Evolutionary conservation across 2,113 vertebrate species (phyloP).

Genomic region (Hyperoodon ampullatus): DNA sequence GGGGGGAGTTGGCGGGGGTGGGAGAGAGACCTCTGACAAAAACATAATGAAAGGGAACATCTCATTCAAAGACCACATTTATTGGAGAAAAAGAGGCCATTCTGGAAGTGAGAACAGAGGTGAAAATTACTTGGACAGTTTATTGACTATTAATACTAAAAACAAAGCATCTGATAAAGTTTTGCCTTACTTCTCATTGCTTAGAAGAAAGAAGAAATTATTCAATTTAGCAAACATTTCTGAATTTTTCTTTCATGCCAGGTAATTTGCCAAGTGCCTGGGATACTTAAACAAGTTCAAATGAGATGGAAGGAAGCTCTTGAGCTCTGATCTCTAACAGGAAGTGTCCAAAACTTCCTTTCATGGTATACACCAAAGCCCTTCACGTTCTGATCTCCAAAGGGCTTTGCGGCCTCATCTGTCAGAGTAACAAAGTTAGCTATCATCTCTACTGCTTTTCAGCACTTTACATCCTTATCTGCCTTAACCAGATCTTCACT

Average conservation of each 20-base stretch:
- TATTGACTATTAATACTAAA: neutral
- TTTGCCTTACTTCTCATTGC: neutral
- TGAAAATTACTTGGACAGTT: neutral
- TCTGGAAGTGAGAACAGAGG: neutral
- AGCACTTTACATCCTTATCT: neutral
- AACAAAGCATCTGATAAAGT: neutral
- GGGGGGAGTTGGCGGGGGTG: too few relatives aligned
- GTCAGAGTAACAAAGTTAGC: neutral
- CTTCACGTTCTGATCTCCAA: neutral
- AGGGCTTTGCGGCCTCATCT: neutral
- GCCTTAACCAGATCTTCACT: neutral
- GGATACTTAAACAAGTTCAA: neutral
- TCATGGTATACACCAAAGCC: neutral
- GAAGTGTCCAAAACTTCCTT: neutral
- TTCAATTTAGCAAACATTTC: slow-evolving; percentile 17
- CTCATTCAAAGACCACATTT: neutral
- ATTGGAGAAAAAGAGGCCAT: neutral
- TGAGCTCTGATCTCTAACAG: neutral
- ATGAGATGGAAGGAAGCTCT: neutral
- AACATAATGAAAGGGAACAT: neutral
- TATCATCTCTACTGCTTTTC: accelerated
- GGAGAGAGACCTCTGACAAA: neutral
- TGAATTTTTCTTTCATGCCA: neutral
- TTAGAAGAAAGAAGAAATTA: neutral
- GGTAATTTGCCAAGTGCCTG: neutral